A percentile compares a stretch with the other conserved stretches of the same genome.
Conservation (phyloP, 2,888 invertebrate genomes). For the Sipha maydis region DNA sequence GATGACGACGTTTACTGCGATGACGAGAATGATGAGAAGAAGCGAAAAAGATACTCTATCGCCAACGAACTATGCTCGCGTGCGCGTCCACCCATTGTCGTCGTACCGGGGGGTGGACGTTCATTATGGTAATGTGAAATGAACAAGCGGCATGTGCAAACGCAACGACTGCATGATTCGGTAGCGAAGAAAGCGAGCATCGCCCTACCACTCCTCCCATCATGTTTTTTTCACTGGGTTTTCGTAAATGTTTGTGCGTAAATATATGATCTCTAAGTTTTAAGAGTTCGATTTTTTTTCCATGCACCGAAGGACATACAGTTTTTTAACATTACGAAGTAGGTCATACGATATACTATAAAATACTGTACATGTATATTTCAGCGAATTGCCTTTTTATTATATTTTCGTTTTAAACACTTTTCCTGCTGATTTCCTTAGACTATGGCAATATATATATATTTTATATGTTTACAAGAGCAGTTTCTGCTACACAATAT, state of each 20-base stretch:
- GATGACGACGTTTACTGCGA: neutral
- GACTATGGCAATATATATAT: neutral
- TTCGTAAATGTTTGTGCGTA: neutral
- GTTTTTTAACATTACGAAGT: slow-evolving; percentile 27
- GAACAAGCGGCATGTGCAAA: slow-evolving; percentile 28
- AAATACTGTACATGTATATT: slow-evolving; percentile 21
- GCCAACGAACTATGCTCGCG: neutral
- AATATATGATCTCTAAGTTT: slow-evolving; percentile 15
- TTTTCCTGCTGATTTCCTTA: neutral
- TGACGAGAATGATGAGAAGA: neutral
- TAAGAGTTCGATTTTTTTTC: slow-evolving; percentile 23
- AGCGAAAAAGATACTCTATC: neutral
- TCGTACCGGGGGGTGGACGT: slow-evolving; percentile 7
- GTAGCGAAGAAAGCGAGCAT: no score
- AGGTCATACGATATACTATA: slow-evolving; percentile 41
- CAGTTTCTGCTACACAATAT: neutral
- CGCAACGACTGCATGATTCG: neutral
- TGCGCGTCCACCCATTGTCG: neutral
- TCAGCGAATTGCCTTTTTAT: slow-evolving; percentile 30
- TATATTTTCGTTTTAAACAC: slow-evolving; percentile 48
- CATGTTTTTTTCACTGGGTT: neutral
- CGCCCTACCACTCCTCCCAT: neutral
- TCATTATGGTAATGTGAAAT: slow-evolving; percentile 46
- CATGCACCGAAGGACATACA: neutral
- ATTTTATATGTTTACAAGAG: neutral